Conservation (phyloP, 2,888 invertebrate genomes). For the Dorcus hopei region DNA sequence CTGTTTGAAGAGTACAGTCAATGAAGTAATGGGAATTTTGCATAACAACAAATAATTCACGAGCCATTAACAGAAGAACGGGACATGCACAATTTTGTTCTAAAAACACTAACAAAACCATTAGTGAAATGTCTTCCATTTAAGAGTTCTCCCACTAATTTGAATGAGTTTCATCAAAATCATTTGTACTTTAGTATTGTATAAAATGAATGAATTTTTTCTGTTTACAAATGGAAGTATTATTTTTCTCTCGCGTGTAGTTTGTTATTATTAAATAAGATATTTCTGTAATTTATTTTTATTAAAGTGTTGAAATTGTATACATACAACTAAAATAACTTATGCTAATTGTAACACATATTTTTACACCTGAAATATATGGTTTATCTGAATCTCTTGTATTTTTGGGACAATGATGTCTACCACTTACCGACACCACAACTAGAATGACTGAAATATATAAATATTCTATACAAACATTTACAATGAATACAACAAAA, state of each 20-base stretch:
- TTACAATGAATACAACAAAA: neutral
- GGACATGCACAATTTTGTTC: no score
- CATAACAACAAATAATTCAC: constrained; percentile 5
- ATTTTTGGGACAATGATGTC: neutral
- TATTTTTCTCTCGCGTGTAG: no score
- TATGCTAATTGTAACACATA: neutral
- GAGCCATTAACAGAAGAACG: neutral
- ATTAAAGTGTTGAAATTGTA: constrained; percentile 5
- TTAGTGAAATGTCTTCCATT: no score
- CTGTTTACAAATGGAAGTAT: no score
- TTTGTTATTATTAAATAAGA: no score
- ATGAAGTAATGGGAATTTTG: constrained; percentile 56
- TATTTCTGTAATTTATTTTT: neutral
- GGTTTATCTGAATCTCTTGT: no score
- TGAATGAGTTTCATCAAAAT: no score
- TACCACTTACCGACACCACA: neutral
- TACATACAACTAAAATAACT: constrained; percentile 2
- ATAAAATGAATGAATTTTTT: no score
- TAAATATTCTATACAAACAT: constrained; percentile 1
- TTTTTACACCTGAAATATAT: no score
- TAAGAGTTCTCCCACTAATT: no score
- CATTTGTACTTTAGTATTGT: no score
- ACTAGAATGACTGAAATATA: neutral
- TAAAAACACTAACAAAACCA: no score
- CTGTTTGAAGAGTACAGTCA: constrained; percentile 68